phyloP scores from a whole-genome alignment of 2,888 invertebrate genomes.

The Pseudoips prasinana region DNA sequence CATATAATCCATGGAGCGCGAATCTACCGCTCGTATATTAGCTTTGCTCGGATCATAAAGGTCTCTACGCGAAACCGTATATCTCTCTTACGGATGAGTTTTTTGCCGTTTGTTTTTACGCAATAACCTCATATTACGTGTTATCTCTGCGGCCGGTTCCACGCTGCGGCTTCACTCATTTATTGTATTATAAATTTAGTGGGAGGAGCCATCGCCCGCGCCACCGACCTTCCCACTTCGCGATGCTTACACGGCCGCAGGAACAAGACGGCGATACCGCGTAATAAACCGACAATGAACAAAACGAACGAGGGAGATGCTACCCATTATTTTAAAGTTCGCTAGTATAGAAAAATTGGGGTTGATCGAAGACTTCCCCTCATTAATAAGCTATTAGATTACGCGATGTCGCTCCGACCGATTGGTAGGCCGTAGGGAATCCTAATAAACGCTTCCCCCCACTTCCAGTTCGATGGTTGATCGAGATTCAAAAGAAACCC shows the following conservation, averaged over 20 bases:
- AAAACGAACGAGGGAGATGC: constrained; percentile 54
- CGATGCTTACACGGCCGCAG: constrained; percentile 44
- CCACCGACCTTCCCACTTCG: constrained; percentile 69
- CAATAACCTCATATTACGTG: constrained; percentile 71
- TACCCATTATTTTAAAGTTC: constrained; percentile 67
- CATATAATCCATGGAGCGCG: constrained; percentile 64
- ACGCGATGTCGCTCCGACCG: constrained; percentile 71
- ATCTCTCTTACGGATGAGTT: constrained; percentile 60
- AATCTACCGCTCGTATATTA: constrained; percentile 66
- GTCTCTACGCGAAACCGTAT: constrained; percentile 60
- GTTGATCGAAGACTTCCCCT: constrained; percentile 72
- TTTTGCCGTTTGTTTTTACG: constrained; percentile 76
- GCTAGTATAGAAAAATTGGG: constrained; percentile 78
- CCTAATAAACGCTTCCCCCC: constrained; percentile 77
- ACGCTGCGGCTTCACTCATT: constrained; percentile 66
- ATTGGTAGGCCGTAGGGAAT: constrained; percentile 80
- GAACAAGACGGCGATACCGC: constrained; percentile 69
- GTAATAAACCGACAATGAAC: constrained; percentile 51
- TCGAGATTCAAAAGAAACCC: constrained; percentile 81
- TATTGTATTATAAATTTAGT: constrained; percentile 78
- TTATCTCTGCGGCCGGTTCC: constrained; percentile 69
- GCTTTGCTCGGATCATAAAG: constrained; percentile 64
- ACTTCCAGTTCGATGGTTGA: constrained; percentile 77
- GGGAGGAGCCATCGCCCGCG: constrained; percentile 69
- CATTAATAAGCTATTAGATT: constrained; percentile 82